A percentile compares a stretch with the other conserved stretches of the same genome.
phyloP scores from a whole-genome alignment of 2,888 invertebrate genomes.

The Globia sparganii region DNA sequence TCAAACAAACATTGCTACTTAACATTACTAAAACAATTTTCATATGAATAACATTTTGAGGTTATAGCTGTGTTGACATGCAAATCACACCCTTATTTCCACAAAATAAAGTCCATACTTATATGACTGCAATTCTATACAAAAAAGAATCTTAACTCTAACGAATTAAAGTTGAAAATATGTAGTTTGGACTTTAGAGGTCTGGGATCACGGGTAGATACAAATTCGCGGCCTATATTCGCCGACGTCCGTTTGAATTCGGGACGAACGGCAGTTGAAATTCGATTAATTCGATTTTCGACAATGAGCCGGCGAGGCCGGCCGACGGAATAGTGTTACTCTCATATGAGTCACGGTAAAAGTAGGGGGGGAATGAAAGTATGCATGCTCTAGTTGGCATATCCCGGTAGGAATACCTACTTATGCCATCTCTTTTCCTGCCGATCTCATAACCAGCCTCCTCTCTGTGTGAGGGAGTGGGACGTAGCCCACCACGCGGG shows the following conservation, averaged over 20 bases:
- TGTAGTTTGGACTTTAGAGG: too few species aligned
- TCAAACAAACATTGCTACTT: slow-evolving; percentile 48
- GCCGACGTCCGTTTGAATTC: slow-evolving; percentile 76
- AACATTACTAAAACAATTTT: slow-evolving; percentile 58
- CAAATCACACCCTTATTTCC: slow-evolving; percentile 26
- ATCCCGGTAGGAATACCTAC: slow-evolving; percentile 24
- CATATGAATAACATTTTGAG: slow-evolving; percentile 42
- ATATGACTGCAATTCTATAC: neutral
- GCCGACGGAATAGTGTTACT: slow-evolving; percentile 23
- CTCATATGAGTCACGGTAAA: slow-evolving; percentile 50
- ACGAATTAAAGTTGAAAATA: slow-evolving; percentile 29
- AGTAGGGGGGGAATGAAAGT: slow-evolving; percentile 43
- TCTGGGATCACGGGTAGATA: slow-evolving; percentile 54
- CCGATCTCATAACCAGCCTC: neutral
- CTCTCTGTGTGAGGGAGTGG: too few species aligned
- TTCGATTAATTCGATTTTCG: slow-evolving; percentile 78
- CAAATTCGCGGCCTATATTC: slow-evolving; percentile 76
- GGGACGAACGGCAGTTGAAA: slow-evolving; percentile 77
- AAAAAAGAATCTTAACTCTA: neutral
- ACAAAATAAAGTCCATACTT: slow-evolving; percentile 9
- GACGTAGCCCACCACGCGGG: too few species aligned
- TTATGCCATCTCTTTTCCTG: neutral
- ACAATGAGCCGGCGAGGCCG: slow-evolving; percentile 62
- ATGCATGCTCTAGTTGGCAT: slow-evolving; percentile 34
- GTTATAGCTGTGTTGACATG: slow-evolving; percentile 20